Percentiles rank a stretch among this genome's conserved stretches.
Conservation (phyloP, 2,888 invertebrate genomes). For the Spialia ferax region DNA sequence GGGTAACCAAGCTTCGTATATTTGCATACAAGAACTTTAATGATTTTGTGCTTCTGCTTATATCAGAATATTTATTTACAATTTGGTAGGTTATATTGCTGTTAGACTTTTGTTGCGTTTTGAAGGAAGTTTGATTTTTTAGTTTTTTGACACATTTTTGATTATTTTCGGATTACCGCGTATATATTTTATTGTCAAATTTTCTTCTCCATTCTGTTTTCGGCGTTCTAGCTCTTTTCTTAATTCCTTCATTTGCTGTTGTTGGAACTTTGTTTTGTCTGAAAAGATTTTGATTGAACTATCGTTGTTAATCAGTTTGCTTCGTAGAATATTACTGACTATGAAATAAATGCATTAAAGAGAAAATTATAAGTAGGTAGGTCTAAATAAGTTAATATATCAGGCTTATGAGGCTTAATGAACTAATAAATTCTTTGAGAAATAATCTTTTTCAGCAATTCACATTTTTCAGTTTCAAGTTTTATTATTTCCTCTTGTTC, state of each 20-base stretch:
- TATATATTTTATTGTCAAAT: background rate
- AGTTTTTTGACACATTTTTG: background rate
- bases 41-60: background rate
- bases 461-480: constrained; percentile 62
- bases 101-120: background rate
- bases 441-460: constrained; percentile 57
- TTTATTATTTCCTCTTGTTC: constrained; percentile 56
- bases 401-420: no score
- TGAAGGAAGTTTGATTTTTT: background rate
- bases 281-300: background rate
- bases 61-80: background rate
- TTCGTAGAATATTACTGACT: background rate
- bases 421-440: constrained; percentile 12
- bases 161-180: background rate
- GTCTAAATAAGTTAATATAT: no score
- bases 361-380: no score
- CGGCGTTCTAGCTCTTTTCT: background rate
- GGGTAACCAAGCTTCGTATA: background rate
- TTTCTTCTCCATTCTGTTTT: background rate
- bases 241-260: background rate
- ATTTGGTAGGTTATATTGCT: background rate
- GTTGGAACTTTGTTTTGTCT: background rate
- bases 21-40: background rate
- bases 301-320: background rate
- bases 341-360: no score